Percentiles rank a stretch among this genome's conserved stretches.
Evolutionary conservation across 1,140 invertebrate species (phyloP).

Genomic region (Neotoxoptera formosana): DNA sequence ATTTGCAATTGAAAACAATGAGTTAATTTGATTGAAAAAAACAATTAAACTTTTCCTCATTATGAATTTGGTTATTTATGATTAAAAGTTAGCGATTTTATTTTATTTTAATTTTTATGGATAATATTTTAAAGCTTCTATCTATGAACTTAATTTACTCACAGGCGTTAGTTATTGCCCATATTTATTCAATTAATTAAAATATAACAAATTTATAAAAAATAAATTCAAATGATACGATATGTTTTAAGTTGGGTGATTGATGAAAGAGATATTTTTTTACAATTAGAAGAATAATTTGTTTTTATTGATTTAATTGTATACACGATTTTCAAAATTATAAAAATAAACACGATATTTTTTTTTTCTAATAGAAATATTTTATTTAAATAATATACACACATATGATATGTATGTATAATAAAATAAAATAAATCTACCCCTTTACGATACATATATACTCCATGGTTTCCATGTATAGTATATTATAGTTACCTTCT

Average conservation of each 20-base stretch:
- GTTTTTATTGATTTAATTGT: conserved; percentile 24
- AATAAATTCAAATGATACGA: conserved; percentile 38
- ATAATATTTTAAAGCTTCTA: neutral
- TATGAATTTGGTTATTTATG: neutral
- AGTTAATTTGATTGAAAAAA: conserved; percentile 42
- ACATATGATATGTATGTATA: too few species aligned
- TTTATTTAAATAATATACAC: too few species aligned
- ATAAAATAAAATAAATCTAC: too few species aligned
- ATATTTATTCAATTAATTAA: neutral
- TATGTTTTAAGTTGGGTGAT: conserved; percentile 53
- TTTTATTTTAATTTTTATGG: neutral
- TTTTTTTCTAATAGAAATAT: too few species aligned
- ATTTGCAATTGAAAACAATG: conserved; percentile 61
- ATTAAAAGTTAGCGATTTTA: conserved; percentile 30
- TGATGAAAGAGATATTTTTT: conserved; percentile 30
- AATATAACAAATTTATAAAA: conserved; percentile 47
- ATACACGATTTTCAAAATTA: conserved; percentile 21
- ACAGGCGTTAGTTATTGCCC: conserved; percentile 28
- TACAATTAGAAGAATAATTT: conserved; percentile 27
- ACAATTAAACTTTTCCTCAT: conserved; percentile 36
- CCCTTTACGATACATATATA: too few species aligned
- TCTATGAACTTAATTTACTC: conserved; percentile 28
- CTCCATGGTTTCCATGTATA: too few species aligned
- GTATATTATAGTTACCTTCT: too few species aligned
- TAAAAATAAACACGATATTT: conserved; percentile 37